phyloP scores from a whole-genome alignment of 2,888 invertebrate species.

The Eristalis intricaria region DNA sequence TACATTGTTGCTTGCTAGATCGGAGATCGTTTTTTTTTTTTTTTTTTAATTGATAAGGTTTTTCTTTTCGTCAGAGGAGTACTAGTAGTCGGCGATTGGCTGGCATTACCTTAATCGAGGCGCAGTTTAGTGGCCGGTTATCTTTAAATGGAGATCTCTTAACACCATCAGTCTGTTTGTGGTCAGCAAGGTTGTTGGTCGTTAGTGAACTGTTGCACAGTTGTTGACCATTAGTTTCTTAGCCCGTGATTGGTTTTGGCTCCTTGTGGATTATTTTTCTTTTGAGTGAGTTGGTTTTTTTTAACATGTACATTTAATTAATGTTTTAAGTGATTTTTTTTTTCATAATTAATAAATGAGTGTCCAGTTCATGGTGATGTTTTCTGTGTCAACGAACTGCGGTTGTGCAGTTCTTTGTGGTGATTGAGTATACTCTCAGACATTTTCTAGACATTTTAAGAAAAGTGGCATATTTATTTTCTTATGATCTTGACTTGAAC shows the following conservation, averaged over 20 bases:
- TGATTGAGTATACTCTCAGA: no score
- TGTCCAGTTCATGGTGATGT: no score
- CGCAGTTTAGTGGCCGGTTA: slow-evolving; percentile 15
- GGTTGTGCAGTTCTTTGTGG: no score
- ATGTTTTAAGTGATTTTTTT: background rate
- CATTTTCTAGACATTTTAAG: no score
- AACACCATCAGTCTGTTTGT: slow-evolving; percentile 19
- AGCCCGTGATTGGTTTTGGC: background rate
- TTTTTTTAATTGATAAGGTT: slow-evolving; percentile 32
- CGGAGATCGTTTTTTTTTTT: background rate
- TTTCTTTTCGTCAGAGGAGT: background rate
- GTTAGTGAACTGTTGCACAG: background rate
- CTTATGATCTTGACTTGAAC: no score
- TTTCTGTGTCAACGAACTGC: no score
- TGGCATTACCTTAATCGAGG: background rate
- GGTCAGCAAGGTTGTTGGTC: slow-evolving; percentile 11
- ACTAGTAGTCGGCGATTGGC: background rate
- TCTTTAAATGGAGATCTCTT: slow-evolving; percentile 36
- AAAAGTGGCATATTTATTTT: no score
- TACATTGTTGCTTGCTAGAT: background rate
- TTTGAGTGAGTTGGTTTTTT: background rate
- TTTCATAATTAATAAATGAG: no score
- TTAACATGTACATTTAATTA: background rate
- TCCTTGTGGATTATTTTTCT: background rate
- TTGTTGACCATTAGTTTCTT: background rate